Evolutionary conservation across 1,140 invertebrate genomes (phyloP), one percentile per base, ranked within the genome.

Genomic region (Caligus rogercresseyi): DNA sequence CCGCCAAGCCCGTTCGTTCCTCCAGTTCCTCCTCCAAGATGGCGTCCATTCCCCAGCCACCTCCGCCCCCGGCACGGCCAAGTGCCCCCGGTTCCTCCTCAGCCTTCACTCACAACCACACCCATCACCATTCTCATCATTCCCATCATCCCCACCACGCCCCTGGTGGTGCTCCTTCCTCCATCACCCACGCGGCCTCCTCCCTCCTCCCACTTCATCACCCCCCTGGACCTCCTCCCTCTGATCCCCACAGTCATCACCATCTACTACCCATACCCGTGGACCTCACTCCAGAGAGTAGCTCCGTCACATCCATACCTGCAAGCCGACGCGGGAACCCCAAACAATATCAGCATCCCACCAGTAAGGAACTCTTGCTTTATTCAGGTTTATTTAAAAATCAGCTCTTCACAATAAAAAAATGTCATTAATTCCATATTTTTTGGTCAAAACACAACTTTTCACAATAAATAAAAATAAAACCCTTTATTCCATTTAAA

Each of bases 231-330:
- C 58, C 24, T 11, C 56, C 25, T 7, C n/a, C 15, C 15, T 21
- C 56, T 21, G 25, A 58, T 11, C 7, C 15, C 4, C 20, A 14
- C 13, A 19, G 13, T 14, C 11, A 11, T 13, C 13, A 55, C 13
- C 20, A 14, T 4, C n/a, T n/a, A 7, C n/a, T 51, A 15, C 11
- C 70, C 20, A 58, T 86, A 1, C 85, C 86, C 15, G 89, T 95
- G 16, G 87, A 92, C 72, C 78, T 96, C 52, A 91, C 86, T 62
- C 86, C 88, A 13, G 92, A 96, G 74, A 92, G 88, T 71, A 93
- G 89, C 72, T 92, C 88, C 73, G 91, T 95, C 57, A 91, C 90
- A 15, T 60, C 57, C 3, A 18, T 60, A 18, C 18, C 57, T 25
- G 26, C 26, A 3, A 14, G 16, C 3, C 57, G 57, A 25, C 26